Conservation (phyloP, 30 jellyfish, hydroid and myxozoan species). For the Hydractinia echinata region DNA sequence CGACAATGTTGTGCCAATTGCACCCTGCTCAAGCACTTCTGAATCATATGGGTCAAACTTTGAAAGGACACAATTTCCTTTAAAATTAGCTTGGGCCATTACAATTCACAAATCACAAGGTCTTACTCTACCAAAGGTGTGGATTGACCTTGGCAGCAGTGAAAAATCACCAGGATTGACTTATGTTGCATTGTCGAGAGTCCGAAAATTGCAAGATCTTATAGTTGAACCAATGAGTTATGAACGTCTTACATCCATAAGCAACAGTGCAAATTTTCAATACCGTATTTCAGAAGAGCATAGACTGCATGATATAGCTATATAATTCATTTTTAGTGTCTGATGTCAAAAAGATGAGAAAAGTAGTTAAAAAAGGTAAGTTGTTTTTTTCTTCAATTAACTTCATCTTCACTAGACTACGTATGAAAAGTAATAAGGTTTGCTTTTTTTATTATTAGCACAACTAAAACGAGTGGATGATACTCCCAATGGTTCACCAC, state of each 20-base stretch:
- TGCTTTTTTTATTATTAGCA: too few species aligned
- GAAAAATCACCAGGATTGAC: conserved; percentile 52
- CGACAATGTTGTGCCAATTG: conserved; percentile 25
- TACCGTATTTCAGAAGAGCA: neutral
- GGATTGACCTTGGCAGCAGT: conserved; percentile 51
- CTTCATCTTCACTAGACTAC: neutral
- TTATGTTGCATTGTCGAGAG: conserved; percentile 56
- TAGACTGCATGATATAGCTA: neutral
- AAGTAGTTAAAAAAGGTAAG: neutral
- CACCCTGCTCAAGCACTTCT: conserved; percentile 30
- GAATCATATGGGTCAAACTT: conserved; percentile 18
- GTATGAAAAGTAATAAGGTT: neutral
- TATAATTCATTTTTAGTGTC: conserved; percentile 16
- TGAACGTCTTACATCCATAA: conserved; percentile 33
- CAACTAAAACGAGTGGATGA: too few species aligned
- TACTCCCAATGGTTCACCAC: too few species aligned
- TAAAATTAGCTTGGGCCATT: conserved; percentile 64
- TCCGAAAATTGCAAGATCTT: conserved; percentile 24
- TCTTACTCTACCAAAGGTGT: conserved; percentile 45
- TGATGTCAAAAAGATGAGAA: conserved; percentile 8
- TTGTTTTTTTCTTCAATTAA: neutral
- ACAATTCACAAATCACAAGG: conserved; percentile 82
- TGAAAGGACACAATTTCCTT: conserved; percentile 51
- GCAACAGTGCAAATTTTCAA: neutral
- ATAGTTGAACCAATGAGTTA: conserved; percentile 44